A percentile compares a stretch with the other conserved stretches of the same genome.
Evolutionary conservation across 2,888 invertebrate genomes (phyloP).

Genomic region (Amphipoea oculea): DNA sequence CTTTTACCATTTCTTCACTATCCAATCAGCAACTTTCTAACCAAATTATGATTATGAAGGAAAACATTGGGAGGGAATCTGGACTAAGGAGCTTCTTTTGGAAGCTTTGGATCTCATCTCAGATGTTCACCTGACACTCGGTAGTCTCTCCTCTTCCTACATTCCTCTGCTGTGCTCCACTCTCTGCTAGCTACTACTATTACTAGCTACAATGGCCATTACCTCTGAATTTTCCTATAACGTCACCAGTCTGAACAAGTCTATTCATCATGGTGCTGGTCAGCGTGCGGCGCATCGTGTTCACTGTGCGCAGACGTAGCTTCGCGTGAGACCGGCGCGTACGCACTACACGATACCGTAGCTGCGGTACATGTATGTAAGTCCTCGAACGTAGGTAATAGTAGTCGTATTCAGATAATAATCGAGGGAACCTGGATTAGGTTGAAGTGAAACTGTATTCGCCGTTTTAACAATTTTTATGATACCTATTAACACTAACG

Average conservation of each 20-base stretch:
- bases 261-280: constrained; percentile 13
- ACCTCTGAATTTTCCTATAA: not conserved
- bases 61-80: not conserved
- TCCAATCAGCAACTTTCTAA: not conserved
- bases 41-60: no score
- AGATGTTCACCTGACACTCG: not conserved
- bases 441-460: not conserved
- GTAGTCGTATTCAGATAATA: not conserved
- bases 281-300: constrained; percentile 12
- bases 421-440: not conserved
- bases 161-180: not conserved
- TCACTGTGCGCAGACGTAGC: constrained; percentile 3
- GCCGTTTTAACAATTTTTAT: not conserved
- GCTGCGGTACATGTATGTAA: not conserved
- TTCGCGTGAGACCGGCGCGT: constrained; percentile 12
- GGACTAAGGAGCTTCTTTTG: not conserved
- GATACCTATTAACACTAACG: not conserved
- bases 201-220: not conserved
- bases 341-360: not conserved
- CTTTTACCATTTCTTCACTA: not conserved
- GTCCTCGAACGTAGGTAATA: not conserved
- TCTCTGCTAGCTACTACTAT: not conserved
- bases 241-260: no score
- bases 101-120: not conserved
- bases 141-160: not conserved